A percentile compares a stretch with the other conserved stretches of the same genome.
Evolutionary conservation across 2,113 vertebrate species (phyloP).

Genomic region (Indicator maculatus): DNA sequence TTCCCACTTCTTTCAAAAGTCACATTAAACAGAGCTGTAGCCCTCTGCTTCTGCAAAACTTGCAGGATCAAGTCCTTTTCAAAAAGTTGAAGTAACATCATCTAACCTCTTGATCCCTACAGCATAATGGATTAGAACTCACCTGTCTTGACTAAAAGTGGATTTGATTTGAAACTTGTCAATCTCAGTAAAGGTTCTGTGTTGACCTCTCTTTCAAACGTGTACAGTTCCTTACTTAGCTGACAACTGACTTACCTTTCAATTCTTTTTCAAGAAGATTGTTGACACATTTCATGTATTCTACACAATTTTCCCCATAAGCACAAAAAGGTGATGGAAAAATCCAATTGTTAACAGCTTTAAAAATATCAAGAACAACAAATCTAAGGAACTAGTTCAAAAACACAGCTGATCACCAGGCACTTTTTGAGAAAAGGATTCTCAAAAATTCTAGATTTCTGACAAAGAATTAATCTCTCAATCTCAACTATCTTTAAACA

Average conservation of each 20-base stretch:
- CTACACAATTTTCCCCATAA: not conserved
- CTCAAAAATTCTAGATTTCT: not conserved
- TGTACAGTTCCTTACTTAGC: not conserved
- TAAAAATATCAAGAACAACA: not conserved
- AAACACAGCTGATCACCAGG: not conserved
- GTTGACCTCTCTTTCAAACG: not conserved
- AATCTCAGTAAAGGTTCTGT: not conserved
- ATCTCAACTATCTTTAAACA: not conserved
- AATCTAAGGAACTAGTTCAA: not conserved
- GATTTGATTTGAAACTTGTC: not conserved
- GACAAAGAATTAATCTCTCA: not conserved
- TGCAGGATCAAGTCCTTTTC: not conserved
- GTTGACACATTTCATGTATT: not conserved
- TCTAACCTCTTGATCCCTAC: not conserved
- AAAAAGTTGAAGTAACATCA: not conserved
- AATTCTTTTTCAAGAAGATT: not conserved
- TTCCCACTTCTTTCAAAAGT: not conserved
- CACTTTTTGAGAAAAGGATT: not conserved
- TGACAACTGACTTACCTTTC: not conserved
- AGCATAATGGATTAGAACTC: not conserved
- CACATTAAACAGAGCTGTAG: not conserved
- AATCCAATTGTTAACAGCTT: not conserved
- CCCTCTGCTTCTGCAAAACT: not conserved
- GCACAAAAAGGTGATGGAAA: not conserved
- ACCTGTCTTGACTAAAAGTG: not conserved